phyloP scores from a whole-genome alignment of 2,797 vertebrate species.

The Geotrypetes seraphini region DNA sequence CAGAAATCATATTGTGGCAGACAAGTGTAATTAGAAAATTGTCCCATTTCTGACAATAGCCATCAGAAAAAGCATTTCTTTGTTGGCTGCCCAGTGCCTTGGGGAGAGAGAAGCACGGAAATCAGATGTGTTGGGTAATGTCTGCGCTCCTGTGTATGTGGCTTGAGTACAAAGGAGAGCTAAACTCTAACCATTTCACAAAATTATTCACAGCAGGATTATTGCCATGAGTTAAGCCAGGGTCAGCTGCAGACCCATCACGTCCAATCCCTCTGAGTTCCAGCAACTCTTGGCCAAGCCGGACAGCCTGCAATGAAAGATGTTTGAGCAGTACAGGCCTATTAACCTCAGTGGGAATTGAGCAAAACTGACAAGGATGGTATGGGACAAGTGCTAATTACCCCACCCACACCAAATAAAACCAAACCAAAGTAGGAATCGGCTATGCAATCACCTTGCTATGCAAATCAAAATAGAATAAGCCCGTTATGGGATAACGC shows the following conservation, averaged over 20 bases:
- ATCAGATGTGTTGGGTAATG: background rate
- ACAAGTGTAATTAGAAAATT: conserved; percentile 70
- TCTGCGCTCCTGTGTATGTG: background rate
- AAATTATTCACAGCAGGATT: background rate
- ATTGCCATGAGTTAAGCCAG: background rate
- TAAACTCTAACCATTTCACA: conserved; percentile 6
- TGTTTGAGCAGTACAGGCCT: too few species aligned
- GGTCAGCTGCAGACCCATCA: background rate
- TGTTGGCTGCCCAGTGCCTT: conserved; percentile 66
- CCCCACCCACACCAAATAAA: too few species aligned
- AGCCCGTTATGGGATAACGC: too few species aligned
- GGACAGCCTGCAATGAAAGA: too few species aligned
- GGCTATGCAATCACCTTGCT: too few species aligned
- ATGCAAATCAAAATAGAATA: too few species aligned
- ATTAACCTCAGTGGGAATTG: too few species aligned
- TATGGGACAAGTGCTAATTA: too few species aligned
- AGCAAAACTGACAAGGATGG: too few species aligned
- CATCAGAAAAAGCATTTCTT: conserved; percentile 54
- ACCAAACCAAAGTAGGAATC: too few species aligned
- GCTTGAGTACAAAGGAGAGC: background rate
- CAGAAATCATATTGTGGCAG: conserved; percentile 72
- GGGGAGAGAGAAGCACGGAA: conserved; percentile 52
- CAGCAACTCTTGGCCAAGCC: too few species aligned
- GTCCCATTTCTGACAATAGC: conserved; percentile 41
- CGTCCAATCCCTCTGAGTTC: background rate